Evolutionary conservation across 2,888 invertebrate genomes (phyloP).

Genomic region (Adelognathus sp.): DNA sequence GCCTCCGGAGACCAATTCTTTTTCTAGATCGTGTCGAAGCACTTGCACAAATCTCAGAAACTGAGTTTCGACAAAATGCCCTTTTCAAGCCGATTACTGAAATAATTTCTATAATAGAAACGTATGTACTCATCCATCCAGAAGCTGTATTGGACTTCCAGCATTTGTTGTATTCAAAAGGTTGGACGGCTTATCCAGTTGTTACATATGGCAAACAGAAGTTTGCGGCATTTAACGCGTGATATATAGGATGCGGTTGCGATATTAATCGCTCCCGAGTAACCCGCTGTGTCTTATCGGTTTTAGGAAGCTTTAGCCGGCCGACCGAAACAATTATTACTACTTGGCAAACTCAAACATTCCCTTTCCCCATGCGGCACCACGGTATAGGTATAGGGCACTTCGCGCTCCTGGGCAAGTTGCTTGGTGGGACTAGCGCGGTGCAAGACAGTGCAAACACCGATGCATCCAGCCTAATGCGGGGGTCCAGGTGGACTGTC

Average conservation of each 20-base stretch:
- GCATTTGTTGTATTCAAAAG: too few species aligned
- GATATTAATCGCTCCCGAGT: background rate
- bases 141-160: too few species aligned
- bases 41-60: too few species aligned
- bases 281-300: constrained; percentile 5
- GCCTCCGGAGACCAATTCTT: too few species aligned
- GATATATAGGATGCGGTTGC: background rate
- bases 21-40: too few species aligned
- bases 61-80: too few species aligned
- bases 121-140: too few species aligned
- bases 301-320: constrained; percentile 32
- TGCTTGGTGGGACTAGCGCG: background rate
- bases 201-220: too few species aligned
- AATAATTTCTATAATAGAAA: too few species aligned
- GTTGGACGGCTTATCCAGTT: too few species aligned
- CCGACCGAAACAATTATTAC: constrained; percentile 70
- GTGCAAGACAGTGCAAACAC: constrained; percentile 51
- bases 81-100: too few species aligned
- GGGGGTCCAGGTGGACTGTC: constrained; percentile 20
- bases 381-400: constrained; percentile 46
- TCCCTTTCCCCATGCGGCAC: constrained; percentile 19
- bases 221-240: background rate
- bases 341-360: constrained; percentile 70
- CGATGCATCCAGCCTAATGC: constrained; percentile 27
- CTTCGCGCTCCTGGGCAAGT: constrained; percentile 38